Evolutionary conservation across 2,113 vertebrate genomes (phyloP).

Genomic region (Etia nguti): DNA sequence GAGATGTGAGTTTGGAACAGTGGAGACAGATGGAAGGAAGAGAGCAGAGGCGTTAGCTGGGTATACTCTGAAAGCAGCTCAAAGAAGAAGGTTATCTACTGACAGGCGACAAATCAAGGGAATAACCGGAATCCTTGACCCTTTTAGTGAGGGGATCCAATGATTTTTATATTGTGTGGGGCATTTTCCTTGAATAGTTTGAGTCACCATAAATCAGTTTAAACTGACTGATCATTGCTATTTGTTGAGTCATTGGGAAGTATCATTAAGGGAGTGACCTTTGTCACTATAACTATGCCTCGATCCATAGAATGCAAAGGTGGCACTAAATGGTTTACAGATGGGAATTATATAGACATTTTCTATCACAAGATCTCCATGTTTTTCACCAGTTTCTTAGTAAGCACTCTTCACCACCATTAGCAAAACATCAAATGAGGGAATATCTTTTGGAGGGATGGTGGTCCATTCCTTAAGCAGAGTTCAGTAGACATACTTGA

Average conservation of each 20-base stretch:
- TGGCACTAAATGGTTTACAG: background rate
- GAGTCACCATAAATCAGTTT: background rate
- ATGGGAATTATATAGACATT: background rate
- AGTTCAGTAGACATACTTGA: background rate
- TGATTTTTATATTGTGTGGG: background rate
- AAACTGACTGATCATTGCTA: background rate
- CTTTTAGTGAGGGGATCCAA: background rate
- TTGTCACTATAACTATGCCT: background rate
- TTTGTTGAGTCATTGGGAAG: background rate
- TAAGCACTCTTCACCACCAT: background rate
- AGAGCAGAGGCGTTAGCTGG: background rate
- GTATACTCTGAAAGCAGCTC: background rate
- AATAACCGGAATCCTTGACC: background rate
- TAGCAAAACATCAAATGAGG: background rate
- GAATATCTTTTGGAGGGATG: background rate
- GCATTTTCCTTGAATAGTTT: background rate
- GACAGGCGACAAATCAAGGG: background rate
- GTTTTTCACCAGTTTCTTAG: background rate
- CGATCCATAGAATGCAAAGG: background rate
- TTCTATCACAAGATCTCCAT: background rate
- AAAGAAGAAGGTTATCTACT: constrained; percentile 41
- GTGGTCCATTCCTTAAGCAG: background rate
- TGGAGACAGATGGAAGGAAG: background rate
- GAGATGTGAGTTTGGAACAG: constrained; percentile 3
- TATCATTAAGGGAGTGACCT: background rate